Evolutionary conservation across 2,113 vertebrate species (phyloP), one percentile per base, ranked within the genome.

Genomic region (Vanacampus margaritifer): DNA sequence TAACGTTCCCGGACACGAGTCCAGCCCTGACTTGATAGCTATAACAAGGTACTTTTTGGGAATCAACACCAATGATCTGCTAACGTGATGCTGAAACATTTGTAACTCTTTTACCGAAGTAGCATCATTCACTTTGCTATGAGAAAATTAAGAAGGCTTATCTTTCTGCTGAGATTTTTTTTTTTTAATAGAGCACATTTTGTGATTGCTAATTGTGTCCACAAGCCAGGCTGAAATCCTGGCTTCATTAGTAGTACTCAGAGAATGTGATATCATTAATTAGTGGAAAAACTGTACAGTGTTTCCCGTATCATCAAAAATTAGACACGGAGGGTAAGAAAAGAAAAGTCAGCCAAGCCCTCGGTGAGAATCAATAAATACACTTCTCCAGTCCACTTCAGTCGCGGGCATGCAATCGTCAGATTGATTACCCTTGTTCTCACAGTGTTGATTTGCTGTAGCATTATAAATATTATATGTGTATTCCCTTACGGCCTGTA

Each of bases 311-410:
- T 43, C 59, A 43, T 28, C 19, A 78, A 69, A 71, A 43, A 79
- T 71, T 50, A 77, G 13, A 70, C 41, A 54, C 36, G 58, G 60
- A 3, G 2, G 65, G 16, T 58, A 43, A 70, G 23, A 21, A 46
- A 67, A 81, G 73, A 51, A 69, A 72, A 74, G 57, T 26, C 64
- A 68, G 59, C 43, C 28, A 68, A 69, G 64, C 37, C 46, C 69
- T 79, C 21, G 67, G 54, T 65, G 69, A 61, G 72, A 78, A 86
- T 80, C 76, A 66, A 80, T 82, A 76, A 81, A 79, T 56, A 69
- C 72, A 78, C 54, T 61, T 68, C 66, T 36, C 10, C 59, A 23
- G 54, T 23, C 41, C 70, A 51, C 23, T 46, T 58, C 46, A 68
- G 69, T 62, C 65, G 76, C 65, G 76, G 43, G 51, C 19, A n/a